These are phyloP conservation scores for Mesembrinibis cayennensis DNA, from an alignment of 2,113 vertebrate genomes.

Conservation along the genomic window DNA sequence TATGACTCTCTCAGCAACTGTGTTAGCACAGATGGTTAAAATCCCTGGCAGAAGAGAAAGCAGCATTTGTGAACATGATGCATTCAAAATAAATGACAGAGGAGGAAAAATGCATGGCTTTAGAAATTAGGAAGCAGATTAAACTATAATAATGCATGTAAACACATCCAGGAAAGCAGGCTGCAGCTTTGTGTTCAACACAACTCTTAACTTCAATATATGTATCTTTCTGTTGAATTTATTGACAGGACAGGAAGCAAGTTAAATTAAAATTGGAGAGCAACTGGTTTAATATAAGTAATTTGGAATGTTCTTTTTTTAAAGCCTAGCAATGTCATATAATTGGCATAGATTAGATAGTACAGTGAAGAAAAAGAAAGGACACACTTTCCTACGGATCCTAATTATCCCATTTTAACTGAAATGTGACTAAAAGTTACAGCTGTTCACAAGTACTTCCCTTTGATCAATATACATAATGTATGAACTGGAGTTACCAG, in stretches of 20 bases:
- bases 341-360: not conserved
- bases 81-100: slow-evolving; percentile 61
- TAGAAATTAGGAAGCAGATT: slow-evolving; percentile 43
- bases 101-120: slow-evolving; percentile 22
- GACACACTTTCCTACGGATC: not conserved
- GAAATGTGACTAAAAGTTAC: not conserved
- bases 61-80: slow-evolving; percentile 40
- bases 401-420: not conserved
- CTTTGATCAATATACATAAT: not conserved
- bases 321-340: not conserved
- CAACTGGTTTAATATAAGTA: not conserved
- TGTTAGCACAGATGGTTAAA: slow-evolving; percentile 68
- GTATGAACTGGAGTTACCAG: not conserved
- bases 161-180: slow-evolving; percentile 3
- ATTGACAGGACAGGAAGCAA: not conserved
- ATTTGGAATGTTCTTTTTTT: not conserved
- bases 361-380: not conserved
- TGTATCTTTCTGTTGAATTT: not conserved
- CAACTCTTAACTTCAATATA: not conserved
- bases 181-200: slow-evolving; percentile 1
- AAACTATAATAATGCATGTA: slow-evolving; percentile 20
- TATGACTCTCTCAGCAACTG: slow-evolving; percentile 51
- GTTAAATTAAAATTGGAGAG: not conserved
- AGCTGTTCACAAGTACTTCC: not conserved
- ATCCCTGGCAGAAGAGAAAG: slow-evolving; percentile 62